These are phyloP conservation scores for Asteroscopus sphinx DNA, from an alignment of 2,888 invertebrate genomes.

Conservation along the genomic window DNA sequence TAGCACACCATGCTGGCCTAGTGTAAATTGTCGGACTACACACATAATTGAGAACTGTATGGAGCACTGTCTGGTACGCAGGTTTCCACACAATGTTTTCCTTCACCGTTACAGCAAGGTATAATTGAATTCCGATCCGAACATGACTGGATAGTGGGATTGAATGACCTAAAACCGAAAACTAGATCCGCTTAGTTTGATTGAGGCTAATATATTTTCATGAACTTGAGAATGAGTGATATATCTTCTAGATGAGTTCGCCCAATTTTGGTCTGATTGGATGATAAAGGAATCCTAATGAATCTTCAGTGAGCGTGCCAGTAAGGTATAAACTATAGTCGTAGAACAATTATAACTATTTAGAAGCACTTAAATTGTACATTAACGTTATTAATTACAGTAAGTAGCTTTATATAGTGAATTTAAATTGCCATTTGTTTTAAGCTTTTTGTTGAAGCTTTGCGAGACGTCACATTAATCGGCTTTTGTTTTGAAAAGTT, in stretches of 20 bases:
- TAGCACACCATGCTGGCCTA: too few species aligned
- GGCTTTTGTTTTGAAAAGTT: slow-evolving; percentile 28
- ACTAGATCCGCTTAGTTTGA: slow-evolving; percentile 21
- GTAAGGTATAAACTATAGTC: slow-evolving; percentile 19
- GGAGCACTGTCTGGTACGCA: too few species aligned
- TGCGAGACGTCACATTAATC: slow-evolving; percentile 22
- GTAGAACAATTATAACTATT: slow-evolving; percentile 37
- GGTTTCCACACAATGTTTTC: too few species aligned
- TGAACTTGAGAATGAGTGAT: slow-evolving; percentile 32
- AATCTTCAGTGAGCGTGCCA: slow-evolving; percentile 28
- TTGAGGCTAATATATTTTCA: slow-evolving; percentile 49
- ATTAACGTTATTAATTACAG: slow-evolving; percentile 38
- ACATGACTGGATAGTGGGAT: too few species aligned
- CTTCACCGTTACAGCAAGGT: too few species aligned
- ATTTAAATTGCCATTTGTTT: slow-evolving; percentile 38
- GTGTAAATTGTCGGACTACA: too few species aligned
- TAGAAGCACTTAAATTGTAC: slow-evolving; percentile 37
- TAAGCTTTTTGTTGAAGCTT: slow-evolving; percentile 41
- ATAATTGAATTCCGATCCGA: too few species aligned
- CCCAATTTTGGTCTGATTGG: slow-evolving; percentile 24
- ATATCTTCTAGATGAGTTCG: slow-evolving; percentile 35
- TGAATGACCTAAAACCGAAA: slow-evolving; percentile 39
- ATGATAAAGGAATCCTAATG: slow-evolving; percentile 38
- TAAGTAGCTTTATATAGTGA: slow-evolving; percentile 39
- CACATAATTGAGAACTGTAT: too few species aligned